Evolutionary conservation across 2,888 invertebrate genomes (phyloP).

Genomic region (Smittia aterrima): DNA sequence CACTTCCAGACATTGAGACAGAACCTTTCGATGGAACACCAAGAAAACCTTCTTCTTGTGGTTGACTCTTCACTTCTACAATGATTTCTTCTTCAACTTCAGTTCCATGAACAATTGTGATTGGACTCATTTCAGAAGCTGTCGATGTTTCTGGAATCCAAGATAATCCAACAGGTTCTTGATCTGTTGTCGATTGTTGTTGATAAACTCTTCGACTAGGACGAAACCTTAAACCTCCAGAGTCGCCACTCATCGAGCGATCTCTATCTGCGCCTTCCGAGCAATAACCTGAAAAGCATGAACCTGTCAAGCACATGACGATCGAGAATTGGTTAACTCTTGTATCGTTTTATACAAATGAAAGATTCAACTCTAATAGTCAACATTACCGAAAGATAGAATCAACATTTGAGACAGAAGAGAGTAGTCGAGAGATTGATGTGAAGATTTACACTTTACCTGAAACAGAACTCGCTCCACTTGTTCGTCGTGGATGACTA

Average conservation of each 20-base stretch:
- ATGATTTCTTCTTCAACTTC: constrained; percentile 14
- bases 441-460: constrained; percentile 53
- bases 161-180: constrained; percentile 42
- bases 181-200: constrained; percentile 41
- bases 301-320: constrained; percentile 26
- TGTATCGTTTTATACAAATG: too few species aligned
- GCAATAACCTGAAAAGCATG: constrained; percentile 44
- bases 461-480: constrained; percentile 78
- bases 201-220: constrained; percentile 43
- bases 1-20: constrained; percentile 70
- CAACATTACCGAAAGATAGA: too few species aligned
- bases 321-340: not conserved
- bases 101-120: constrained; percentile 42
- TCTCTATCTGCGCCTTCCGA: constrained; percentile 46
- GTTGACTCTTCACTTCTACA: not conserved
- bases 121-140: constrained; percentile 35
- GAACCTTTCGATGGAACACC: constrained; percentile 59
- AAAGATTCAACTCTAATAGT: too few species aligned
- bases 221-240: constrained; percentile 43
- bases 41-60: constrained; percentile 23
- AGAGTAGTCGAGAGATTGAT: not conserved
- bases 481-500: constrained; percentile 62
- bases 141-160: constrained; percentile 45
- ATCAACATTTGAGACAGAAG: not conserved
- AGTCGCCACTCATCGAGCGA: constrained; percentile 45